Evolutionary conservation across 2,113 vertebrate species (phyloP), one percentile per base, ranked within the genome.

Genomic region (Progne subis): DNA sequence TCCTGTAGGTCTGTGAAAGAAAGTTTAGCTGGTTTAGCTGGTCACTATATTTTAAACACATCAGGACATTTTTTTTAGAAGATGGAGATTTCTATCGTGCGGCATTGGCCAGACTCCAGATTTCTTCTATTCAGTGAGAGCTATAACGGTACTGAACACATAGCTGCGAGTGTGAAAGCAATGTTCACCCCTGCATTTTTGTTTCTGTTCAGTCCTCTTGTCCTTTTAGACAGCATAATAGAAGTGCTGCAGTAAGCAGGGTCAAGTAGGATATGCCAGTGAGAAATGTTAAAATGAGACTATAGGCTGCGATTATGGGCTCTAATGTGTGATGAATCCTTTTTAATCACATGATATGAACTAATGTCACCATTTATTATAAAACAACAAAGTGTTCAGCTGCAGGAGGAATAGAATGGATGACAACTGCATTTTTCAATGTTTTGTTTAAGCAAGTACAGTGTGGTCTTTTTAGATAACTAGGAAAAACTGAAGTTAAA

Each of bases 241-340:
- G 97, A 99, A 99, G 94, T 96, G 98, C 99, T 98, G 97, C 60
- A 83, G 98, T 99, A 98, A 99, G 99, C 99, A 98, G 98, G 98
- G 98, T 99, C 98, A 98, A 97, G 97, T 97, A 97, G 98, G 98
- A 98, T 97, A 97, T 97, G 96, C 96, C 97, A 95, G 97, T 96
- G 97, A 98, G 97, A 97, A 98, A 97, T 95, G 97, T 97, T 97
- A 97, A 98, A 97, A 94, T 80, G 96, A 98, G 98, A 98, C 98
- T 98, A 99, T 98, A 98, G 98, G 97, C 96, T 98, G 98, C 17
- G 98, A 98, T 99, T 98, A 99, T 97, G 97, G 98, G 97, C 97
- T 98, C 97, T 98, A 97, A 98, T 97, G 97, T 98, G 97, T 68
- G 91, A 97, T 97, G 98, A 99, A 98, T 98, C 98, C 98, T 98